Percentiles rank a stretch among this genome's conserved stretches.
Evolutionary conservation across 2,113 vertebrate genomes (phyloP).

Genomic region (Murina feae): DNA sequence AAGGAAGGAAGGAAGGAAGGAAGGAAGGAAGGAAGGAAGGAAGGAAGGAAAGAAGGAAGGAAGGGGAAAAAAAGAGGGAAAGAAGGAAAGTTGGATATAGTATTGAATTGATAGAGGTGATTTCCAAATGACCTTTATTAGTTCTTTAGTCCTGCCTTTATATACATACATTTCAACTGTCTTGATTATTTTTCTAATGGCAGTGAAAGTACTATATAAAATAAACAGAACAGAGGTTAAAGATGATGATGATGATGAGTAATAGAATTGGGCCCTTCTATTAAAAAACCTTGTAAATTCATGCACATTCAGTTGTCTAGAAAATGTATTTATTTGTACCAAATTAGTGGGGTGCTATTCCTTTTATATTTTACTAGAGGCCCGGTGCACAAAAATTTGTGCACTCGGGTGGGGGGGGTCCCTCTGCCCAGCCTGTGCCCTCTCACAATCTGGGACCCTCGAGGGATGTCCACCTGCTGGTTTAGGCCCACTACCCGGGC

Average conservation of each 20-base stretch:
- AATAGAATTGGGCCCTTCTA: background rate
- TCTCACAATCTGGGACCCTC: no score
- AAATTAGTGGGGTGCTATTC: background rate
- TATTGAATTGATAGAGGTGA: background rate
- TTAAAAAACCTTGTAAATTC: background rate
- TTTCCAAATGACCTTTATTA: background rate
- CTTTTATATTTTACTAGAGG: background rate
- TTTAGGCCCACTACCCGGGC: no score
- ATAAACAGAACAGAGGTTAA: background rate
- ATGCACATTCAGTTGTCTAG: background rate
- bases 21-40: no score
- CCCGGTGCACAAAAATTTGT: no score
- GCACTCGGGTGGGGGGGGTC: no score
- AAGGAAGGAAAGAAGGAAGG: no score
- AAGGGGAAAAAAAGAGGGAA: fast-evolving
- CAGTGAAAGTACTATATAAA: background rate
- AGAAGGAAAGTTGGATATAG: background rate
- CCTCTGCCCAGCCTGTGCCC: no score
- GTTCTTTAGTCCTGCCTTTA: background rate
- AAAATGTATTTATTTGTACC: background rate
- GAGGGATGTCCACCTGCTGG: no score
- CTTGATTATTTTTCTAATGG: background rate
- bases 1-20: no score
- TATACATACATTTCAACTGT: background rate
- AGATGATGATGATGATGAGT: background rate